Conservation (phyloP, 2,888 invertebrate species). For the Euplexia lucipara region DNA sequence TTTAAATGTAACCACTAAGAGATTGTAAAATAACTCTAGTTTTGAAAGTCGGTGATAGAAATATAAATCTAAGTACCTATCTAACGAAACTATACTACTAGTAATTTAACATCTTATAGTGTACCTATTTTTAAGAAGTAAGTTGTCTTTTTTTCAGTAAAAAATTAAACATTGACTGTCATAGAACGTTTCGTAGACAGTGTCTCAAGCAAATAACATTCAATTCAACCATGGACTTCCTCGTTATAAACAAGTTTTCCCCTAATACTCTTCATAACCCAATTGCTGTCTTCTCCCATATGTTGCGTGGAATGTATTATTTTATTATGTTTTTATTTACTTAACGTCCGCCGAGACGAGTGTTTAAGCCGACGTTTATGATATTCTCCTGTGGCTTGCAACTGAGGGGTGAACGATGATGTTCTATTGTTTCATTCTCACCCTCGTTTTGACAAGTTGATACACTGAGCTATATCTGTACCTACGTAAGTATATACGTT, state of each 20-base stretch:
- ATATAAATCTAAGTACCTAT: too few relatives aligned
- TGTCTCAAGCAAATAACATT: background rate
- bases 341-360: constrained; percentile 86
- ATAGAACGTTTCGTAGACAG: too few relatives aligned
- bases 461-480: constrained; percentile 72
- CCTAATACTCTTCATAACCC: constrained; percentile 64
- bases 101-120: too few relatives aligned
- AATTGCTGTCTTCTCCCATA: constrained; percentile 81
- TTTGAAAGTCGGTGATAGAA: background rate
- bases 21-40: too few relatives aligned
- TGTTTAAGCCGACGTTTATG: constrained; percentile 91
- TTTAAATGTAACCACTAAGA: too few relatives aligned
- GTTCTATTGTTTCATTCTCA: constrained; percentile 86
- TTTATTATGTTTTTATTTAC: constrained; percentile 90
- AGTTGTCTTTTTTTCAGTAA: too few relatives aligned
- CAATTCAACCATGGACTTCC: constrained; percentile 5
- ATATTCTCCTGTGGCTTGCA: constrained; percentile 89
- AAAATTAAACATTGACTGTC: too few relatives aligned
- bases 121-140: too few relatives aligned
- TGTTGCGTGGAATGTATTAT: constrained; percentile 89
- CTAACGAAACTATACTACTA: too few relatives aligned
- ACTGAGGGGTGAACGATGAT: constrained; percentile 83
- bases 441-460: constrained; percentile 85
- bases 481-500: constrained; percentile 58
- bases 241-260: constrained; percentile 52